Conservation (phyloP, 2,113 vertebrate species). For the Zapus hudsonius region DNA sequence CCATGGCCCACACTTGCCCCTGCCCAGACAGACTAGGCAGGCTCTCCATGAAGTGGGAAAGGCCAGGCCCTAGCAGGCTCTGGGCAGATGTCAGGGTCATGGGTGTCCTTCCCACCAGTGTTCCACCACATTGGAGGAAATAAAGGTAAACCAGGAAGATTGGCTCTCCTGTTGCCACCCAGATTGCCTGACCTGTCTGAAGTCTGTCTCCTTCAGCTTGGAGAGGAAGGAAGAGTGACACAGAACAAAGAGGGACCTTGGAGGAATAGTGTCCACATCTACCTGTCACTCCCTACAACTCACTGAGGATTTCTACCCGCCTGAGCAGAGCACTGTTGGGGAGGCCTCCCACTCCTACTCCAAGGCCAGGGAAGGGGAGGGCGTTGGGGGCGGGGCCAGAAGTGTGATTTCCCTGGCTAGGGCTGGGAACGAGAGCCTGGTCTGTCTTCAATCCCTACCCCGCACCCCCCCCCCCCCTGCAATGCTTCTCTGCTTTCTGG, state of each 20-base stretch:
- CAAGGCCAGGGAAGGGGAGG: background rate
- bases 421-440: slow-evolving; percentile 68
- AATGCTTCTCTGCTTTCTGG: slow-evolving; percentile 78
- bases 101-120: background rate
- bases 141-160: background rate
- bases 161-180: background rate
- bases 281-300: background rate
- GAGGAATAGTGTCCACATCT: background rate
- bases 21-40: background rate
- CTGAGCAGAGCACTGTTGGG: background rate
- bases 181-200: background rate
- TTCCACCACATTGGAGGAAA: background rate
- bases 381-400: slow-evolving; percentile 33
- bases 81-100: background rate
- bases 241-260: background rate
- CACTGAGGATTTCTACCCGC: background rate
- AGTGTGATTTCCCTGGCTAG: slow-evolving; percentile 74
- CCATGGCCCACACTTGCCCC: no score
- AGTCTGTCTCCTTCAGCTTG: slow-evolving; percentile 15
- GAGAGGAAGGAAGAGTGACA: background rate
- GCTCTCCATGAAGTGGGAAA: background rate
- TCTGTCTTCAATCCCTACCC: slow-evolving; percentile 71
- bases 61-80: background rate
- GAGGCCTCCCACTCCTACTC: background rate
- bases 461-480: no score